Evolutionary conservation across 1,140 invertebrate species (phyloP).

Genomic region (Drosophila pallidifrons): DNA sequence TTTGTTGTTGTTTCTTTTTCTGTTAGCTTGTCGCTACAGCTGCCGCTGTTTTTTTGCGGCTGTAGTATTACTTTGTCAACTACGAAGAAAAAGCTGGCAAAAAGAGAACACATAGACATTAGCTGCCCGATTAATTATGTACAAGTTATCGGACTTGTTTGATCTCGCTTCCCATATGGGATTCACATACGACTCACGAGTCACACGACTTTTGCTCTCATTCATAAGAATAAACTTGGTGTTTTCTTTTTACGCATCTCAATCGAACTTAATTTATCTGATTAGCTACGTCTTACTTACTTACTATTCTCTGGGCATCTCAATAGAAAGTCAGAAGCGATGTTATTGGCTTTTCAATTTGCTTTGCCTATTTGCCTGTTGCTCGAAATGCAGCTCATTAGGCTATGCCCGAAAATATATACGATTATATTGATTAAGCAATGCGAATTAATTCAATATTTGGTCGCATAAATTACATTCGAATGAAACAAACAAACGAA

Average conservation of each 20-base stretch:
- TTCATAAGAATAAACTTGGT: background rate
- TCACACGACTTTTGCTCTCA: background rate
- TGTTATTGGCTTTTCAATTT: no score
- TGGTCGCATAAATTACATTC: constrained; percentile 68
- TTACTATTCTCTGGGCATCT: constrained; percentile 21
- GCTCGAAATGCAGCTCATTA: constrained; percentile 53
- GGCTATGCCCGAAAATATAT: constrained; percentile 12
- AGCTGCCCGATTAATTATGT: constrained; percentile 5
- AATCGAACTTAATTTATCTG: constrained; percentile 5
- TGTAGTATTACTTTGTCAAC: constrained; percentile 19
- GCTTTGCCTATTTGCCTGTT: constrained; percentile 12
- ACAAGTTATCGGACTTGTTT: constrained; percentile 10
- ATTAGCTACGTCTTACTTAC: constrained; percentile 33
- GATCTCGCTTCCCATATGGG: constrained; percentile 24
- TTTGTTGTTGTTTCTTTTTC: background rate
- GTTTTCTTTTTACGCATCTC: background rate
- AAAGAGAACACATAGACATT: background rate
- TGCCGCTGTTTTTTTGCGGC: background rate
- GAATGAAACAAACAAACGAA: constrained; percentile 10
- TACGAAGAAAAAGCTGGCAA: background rate
- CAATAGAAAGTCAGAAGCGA: no score
- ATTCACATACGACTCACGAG: background rate
- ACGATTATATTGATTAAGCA: constrained; percentile 65
- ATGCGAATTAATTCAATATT: constrained; percentile 72
- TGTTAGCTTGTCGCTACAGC: no score